A percentile compares a stretch with the other conserved stretches of the same genome.
Conservation (phyloP, 2,888 invertebrate species). For the Onthophagus sagittarius region DNA sequence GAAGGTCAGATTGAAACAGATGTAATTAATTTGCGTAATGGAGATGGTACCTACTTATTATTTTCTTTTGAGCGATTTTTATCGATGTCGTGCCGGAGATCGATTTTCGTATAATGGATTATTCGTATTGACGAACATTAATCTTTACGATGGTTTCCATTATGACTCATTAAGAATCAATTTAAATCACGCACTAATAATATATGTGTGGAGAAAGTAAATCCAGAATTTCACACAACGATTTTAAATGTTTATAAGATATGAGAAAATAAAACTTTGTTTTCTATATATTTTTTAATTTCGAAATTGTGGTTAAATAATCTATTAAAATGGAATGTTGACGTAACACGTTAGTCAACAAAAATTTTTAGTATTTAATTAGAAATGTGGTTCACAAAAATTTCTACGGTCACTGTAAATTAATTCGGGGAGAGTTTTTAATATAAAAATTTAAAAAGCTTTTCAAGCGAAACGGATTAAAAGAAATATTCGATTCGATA, state of each 20-base stretch:
- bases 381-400: not conserved
- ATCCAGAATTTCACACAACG: too few relatives aligned
- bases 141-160: not conserved
- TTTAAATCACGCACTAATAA: not conserved
- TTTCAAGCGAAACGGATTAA: conserved; percentile 4
- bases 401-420: not conserved
- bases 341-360: not conserved
- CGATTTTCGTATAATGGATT: not conserved
- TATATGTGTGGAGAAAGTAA: not conserved
- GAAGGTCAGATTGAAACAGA: not conserved
- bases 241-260: too few relatives aligned
- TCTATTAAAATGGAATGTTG: not conserved
- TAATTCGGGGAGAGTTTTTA: not conserved
- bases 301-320: too few relatives aligned
- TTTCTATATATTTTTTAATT: too few relatives aligned
- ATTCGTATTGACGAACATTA: not conserved
- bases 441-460: not conserved
- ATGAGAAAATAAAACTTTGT: too few relatives aligned
- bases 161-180: not conserved
- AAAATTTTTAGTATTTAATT: not conserved
- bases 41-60: not conserved
- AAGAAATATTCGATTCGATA: conserved; percentile 1
- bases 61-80: not conserved
- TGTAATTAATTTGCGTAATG: not conserved
- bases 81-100: not conserved